phyloP scores from a whole-genome alignment of 2,888 invertebrate genomes.

The Holacanthella duospinosa region DNA sequence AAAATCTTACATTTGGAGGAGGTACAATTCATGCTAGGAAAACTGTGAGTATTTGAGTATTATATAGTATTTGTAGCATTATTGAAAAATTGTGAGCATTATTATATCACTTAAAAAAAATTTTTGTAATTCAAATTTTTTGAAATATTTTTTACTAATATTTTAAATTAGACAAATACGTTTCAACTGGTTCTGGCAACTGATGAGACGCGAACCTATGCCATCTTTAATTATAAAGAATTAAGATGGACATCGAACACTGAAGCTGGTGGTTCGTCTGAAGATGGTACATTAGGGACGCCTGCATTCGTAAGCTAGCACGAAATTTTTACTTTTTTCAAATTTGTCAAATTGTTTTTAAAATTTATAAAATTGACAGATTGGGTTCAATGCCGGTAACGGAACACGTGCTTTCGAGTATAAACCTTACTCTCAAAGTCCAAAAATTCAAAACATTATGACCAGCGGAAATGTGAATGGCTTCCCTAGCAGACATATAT shows the following conservation, averaged over 20 bases:
- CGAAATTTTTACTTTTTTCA: not conserved
- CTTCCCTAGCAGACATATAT: constrained; percentile 82
- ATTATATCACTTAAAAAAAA: not conserved
- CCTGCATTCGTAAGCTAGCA: constrained; percentile 66
- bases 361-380: constrained; percentile 45
- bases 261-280: constrained; percentile 80
- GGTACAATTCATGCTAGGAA: constrained; percentile 45
- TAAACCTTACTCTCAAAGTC: constrained; percentile 76
- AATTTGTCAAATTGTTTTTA: too few relatives aligned
- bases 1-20: constrained; percentile 85
- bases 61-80: not conserved
- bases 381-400: constrained; percentile 94
- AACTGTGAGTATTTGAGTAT: constrained; percentile 35
- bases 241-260: constrained; percentile 85
- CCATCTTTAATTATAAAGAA: constrained; percentile 85
- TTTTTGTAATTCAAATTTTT: not conserved
- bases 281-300: constrained; percentile 71
- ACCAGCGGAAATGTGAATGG: constrained; percentile 78
- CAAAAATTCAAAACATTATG: constrained; percentile 70
- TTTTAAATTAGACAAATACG: constrained; percentile 65
- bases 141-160: too few relatives aligned
- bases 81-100: not conserved
- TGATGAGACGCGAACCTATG: constrained; percentile 87
- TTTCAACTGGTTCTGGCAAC: constrained; percentile 90
- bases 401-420: constrained; percentile 82